Evolutionary conservation across 2,113 vertebrate species (phyloP), one percentile per base, ranked within the genome.

Genomic region (Emberiza fucata): DNA sequence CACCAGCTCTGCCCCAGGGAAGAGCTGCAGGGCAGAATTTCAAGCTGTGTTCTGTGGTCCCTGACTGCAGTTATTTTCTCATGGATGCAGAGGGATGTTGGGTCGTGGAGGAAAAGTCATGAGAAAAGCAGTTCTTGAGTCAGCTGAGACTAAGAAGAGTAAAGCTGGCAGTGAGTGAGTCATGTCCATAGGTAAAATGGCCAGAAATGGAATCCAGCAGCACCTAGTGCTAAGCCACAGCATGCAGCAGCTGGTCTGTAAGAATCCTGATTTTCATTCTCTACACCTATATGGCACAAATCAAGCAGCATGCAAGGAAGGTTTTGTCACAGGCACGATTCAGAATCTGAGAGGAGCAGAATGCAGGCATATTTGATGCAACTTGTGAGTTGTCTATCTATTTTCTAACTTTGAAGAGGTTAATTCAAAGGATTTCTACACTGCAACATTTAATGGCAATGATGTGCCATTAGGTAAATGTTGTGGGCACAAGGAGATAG

Each of bases 401-500:
- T 39, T 33, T 71, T 56, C 25, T 35, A 25, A 48, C 17, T 71
- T 25, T 24, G 6, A 57, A 47, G 51, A 51, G 17, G 20, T 57
- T n/a, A 12, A 23, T 61, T 77, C 20, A 48, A 20, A 47, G 57
- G 44, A 27, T 86, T 70, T 86, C 33, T 50, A 29, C 15, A 4
- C 16, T 57, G 45, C 31, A 48, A 23, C 44, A 27, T 22, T 44
- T 25, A 33, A 24, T 29, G 12, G 14, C 28, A 7, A 7, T 45
- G 12, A 10, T 5, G 3, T 29, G 4, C 18, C 5, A 1, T 37
- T 20, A 31, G 20, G 9, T 27, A 33, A 31, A 15, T 4, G 20
- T 17, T 14, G 28, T 15, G 19, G 65, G 33, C 20, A 27, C 2
- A 4, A 2, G 3, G 10, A 39, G 45, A 9, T 0, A 0, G 0